phyloP scores from a whole-genome alignment of 1,140 invertebrate species.

The Piezodorus guildinii region DNA sequence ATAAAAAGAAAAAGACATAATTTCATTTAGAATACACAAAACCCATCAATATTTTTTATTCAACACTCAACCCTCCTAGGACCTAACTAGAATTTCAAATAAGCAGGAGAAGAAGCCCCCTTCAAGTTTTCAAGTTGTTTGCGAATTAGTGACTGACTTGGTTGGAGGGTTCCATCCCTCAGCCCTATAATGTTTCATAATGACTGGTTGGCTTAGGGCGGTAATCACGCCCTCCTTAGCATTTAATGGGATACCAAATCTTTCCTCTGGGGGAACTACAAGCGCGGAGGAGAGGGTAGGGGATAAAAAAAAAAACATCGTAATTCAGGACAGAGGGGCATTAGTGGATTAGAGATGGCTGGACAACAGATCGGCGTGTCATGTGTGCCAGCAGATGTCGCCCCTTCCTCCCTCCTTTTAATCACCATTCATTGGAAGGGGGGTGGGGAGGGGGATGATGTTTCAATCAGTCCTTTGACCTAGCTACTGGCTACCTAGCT shows the following conservation, averaged over 20 bases:
- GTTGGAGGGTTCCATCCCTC: neutral
- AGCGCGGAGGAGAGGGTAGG: too few species aligned
- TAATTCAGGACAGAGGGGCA: neutral
- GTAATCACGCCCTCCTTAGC: neutral
- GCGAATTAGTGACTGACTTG: too few species aligned
- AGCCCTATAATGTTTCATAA: neutral
- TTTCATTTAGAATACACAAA: too few species aligned
- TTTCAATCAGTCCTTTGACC: constrained; percentile 1
- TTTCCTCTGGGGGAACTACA: too few species aligned
- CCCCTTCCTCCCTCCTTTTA: neutral
- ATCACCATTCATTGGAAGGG: neutral
- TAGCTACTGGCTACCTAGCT: neutral
- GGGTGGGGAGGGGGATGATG: neutral
- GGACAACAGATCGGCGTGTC: neutral
- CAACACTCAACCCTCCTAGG: too few species aligned
- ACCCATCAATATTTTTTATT: too few species aligned
- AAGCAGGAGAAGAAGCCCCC: too few species aligned
- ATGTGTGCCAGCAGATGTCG: constrained; percentile 3
- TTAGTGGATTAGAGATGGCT: constrained; percentile 2
- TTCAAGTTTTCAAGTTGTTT: too few species aligned
- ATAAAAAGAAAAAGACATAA: too few species aligned
- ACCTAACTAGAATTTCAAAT: too few species aligned
- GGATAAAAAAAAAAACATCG: neutral
- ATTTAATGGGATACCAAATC: too few species aligned
- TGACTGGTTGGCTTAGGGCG: neutral